Evolutionary conservation across 1,140 invertebrate species (phyloP).

Genomic region (Sesamia nonagrioides): DNA sequence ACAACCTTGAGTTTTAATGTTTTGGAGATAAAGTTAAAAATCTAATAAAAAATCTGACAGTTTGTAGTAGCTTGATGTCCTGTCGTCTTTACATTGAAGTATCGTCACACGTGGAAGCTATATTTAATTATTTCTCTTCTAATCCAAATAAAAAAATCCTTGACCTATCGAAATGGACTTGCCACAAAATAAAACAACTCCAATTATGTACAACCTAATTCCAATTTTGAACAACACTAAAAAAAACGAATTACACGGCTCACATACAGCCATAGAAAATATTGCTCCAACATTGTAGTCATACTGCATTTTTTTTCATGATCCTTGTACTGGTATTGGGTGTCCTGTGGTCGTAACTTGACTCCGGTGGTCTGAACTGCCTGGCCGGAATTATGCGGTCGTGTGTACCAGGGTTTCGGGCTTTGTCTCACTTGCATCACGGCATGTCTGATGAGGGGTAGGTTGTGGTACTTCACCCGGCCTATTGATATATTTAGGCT

Average conservation of each 20-base stretch:
- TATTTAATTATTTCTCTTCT: too few relatives aligned
- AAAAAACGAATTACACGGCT: background rate
- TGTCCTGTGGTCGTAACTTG: constrained; percentile 48
- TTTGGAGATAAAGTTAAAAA: too few relatives aligned
- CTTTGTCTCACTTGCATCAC: constrained; percentile 21
- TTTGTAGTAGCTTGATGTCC: too few relatives aligned
- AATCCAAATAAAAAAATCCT: too few relatives aligned
- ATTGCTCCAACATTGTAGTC: background rate
- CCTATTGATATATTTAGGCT: background rate
- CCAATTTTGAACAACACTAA: background rate
- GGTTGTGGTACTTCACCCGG: background rate
- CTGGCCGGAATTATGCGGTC: constrained; percentile 53
- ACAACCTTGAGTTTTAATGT: too few relatives aligned
- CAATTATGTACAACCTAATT: too few relatives aligned
- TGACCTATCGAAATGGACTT: too few relatives aligned
- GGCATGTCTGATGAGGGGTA: background rate
- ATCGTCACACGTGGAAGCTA: too few relatives aligned
- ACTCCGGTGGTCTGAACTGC: constrained; percentile 39
- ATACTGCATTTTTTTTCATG: constrained; percentile 44
- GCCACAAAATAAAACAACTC: too few relatives aligned
- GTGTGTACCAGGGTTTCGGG: constrained; percentile 28
- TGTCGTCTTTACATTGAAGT: too few relatives aligned
- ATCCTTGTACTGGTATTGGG: constrained; percentile 10
- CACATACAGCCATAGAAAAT: background rate
- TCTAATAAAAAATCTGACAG: too few relatives aligned